A percentile compares a stretch with the other conserved stretches of the same genome.
phyloP scores from a whole-genome alignment of 1,140 invertebrate genomes.

The Eupeodes corollae region DNA sequence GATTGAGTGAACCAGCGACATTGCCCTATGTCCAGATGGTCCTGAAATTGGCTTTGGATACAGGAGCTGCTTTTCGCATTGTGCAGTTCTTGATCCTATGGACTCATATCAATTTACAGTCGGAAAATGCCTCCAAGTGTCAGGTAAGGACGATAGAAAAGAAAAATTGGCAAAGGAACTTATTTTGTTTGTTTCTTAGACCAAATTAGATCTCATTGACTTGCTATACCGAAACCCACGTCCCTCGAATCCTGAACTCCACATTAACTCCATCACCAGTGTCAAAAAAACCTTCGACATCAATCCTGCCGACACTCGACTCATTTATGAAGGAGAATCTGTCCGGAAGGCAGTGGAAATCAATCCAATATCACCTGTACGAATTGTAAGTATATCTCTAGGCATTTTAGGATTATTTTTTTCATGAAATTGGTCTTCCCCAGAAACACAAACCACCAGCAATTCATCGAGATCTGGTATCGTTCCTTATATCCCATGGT shows the following conservation, averaged over 20 bases:
- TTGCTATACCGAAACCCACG: background rate
- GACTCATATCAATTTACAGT: constrained; percentile 27
- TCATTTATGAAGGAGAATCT: too few relatives aligned
- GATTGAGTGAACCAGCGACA: constrained; percentile 16
- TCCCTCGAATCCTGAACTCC: background rate
- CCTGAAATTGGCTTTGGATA: constrained; percentile 15
- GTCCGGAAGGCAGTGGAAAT: too few relatives aligned
- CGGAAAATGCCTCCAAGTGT: constrained; percentile 24
- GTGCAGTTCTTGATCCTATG: constrained; percentile 20
- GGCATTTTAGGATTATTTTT: too few relatives aligned
- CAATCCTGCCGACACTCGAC: background rate
- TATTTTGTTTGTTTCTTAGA: background rate
- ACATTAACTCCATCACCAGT: background rate
- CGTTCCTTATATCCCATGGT: too few relatives aligned
- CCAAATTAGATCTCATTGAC: background rate
- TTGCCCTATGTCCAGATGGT: constrained; percentile 13
- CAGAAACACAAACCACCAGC: too few relatives aligned
- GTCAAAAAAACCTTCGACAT: background rate
- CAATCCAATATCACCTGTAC: too few relatives aligned
- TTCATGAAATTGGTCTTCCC: too few relatives aligned
- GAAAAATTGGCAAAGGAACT: background rate
- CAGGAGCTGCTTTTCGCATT: constrained; percentile 17
- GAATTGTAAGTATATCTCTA: too few relatives aligned
- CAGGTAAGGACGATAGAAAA: constrained; percentile 5
- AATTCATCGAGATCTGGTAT: too few relatives aligned